Evolutionary conservation across 2,113 vertebrate species (phyloP).

Genomic region (Noturus placidus): DNA sequence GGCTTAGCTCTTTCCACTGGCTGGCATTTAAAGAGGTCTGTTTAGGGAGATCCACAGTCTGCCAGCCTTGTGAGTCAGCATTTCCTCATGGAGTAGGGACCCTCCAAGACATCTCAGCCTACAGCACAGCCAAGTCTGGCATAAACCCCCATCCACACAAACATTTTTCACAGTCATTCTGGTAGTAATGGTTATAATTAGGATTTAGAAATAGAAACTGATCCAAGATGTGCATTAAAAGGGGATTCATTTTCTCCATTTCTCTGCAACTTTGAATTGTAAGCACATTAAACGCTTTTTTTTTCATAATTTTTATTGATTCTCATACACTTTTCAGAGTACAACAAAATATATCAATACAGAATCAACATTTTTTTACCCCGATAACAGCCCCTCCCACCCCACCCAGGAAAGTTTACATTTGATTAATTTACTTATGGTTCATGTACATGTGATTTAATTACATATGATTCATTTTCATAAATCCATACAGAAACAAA

Average conservation of each 20-base stretch:
- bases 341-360: no score
- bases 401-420: no score
- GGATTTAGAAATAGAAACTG: neutral
- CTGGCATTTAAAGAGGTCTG: slow-evolving; percentile 38
- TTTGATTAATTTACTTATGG: no score
- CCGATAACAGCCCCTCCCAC: no score
- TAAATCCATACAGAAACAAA: no score
- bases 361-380: no score
- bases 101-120: slow-evolving; percentile 15
- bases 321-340: no score
- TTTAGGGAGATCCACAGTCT: slow-evolving; percentile 40
- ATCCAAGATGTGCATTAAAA: neutral
- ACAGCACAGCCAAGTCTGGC: slow-evolving; percentile 19
- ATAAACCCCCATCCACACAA: neutral
- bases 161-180: neutral
- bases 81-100: neutral
- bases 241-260: neutral
- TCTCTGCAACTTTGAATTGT: neutral
- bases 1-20: slow-evolving; percentile 43
- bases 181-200: neutral
- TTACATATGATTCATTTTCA: no score
- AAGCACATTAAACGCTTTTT: no score
- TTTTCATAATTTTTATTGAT: no score
- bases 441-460: no score
- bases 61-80: slow-evolving; percentile 38